Base-by-base conservation (phyloP, 2,797 vertebrate genomes). In the Philypnodon macrostomus region DNA sequence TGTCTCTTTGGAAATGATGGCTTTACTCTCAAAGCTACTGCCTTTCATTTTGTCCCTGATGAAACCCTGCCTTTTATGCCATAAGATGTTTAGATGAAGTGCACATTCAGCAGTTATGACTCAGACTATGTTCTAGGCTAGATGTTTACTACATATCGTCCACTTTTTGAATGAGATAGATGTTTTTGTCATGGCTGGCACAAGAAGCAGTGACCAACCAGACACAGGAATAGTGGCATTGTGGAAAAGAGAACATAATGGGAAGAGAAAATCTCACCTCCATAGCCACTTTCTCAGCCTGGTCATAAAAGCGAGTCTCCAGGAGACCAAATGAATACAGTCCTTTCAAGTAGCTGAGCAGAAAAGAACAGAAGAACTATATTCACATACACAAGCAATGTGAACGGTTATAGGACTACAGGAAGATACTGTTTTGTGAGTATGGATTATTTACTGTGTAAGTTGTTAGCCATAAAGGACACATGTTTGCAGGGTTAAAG, bases 251-350 rank as follows among this genome's bases (percentile, higher is more conserved):
- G 15, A 26, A 5, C 9, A 17, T 7, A 19, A 53, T 2, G 8
- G 15, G 15, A 27, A 36, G 30, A n/a, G n/a, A 59, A 45, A 40
- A 7, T 18, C 76, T 91, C 84, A 98, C 97, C 92, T 98, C 93
- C 77, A 49, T 90, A 56, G 95, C 96, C 12, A 90, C 76, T 79
- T 93, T 91, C 70, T 93, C 89, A 17, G 95, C 97, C 77, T 84
- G 85, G 62, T 95, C 92, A 0, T 94, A 98, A 46, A 89, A 74
- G 60, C 75, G 90, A 37, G 92, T 95, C 84, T 98, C 96, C 78
- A 97, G 64, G 2, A 99, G 85, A 23, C 96, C 96, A 16, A 98
- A 98, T n/a, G 97, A 85, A 44, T 95, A 94, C 16, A 92, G 77
- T 54, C 95, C 95, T 58, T 95, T 96, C 54, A 99, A 87, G 0